Evolutionary conservation across 1,140 invertebrate genomes (phyloP).

Genomic region (Daktulosphaira vitifoliae): DNA sequence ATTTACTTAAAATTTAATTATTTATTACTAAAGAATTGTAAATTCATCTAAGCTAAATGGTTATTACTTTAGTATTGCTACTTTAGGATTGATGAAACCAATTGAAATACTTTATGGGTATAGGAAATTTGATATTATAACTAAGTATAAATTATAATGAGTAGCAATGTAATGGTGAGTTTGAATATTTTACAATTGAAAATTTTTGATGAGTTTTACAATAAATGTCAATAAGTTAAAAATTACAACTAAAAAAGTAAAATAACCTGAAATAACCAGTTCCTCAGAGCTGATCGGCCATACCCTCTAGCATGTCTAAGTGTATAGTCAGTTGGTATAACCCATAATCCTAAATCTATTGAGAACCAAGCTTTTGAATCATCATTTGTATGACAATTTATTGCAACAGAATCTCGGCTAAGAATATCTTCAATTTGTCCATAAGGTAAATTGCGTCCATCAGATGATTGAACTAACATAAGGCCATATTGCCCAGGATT

Average conservation of each 20-base stretch:
- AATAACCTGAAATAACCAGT: conserved; percentile 85
- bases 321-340: conserved; percentile 85
- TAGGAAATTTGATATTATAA: too few relatives aligned
- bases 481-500: conserved; percentile 93
- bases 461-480: conserved; percentile 87
- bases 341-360: conserved; percentile 85
- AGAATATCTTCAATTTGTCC: conserved; percentile 91
- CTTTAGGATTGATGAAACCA: too few relatives aligned
- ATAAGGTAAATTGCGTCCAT: conserved; percentile 89
- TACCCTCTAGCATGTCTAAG: conserved; percentile 86
- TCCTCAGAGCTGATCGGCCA: conserved; percentile 85
- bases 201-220: too few relatives aligned
- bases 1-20: too few relatives aligned
- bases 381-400: conserved; percentile 97
- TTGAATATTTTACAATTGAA: too few relatives aligned
- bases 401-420: conserved; percentile 76
- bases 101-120: too few relatives aligned
- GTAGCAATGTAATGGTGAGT: too few relatives aligned
- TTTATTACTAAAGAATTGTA: too few relatives aligned
- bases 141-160: too few relatives aligned
- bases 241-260: not conserved
- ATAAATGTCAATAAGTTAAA: not conserved
- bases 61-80: too few relatives aligned
- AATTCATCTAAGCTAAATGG: too few relatives aligned
- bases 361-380: conserved; percentile 94